These are phyloP conservation scores for Leptopilina myrica DNA, from an alignment of 2,888 invertebrate species.

Conservation along the genomic window DNA sequence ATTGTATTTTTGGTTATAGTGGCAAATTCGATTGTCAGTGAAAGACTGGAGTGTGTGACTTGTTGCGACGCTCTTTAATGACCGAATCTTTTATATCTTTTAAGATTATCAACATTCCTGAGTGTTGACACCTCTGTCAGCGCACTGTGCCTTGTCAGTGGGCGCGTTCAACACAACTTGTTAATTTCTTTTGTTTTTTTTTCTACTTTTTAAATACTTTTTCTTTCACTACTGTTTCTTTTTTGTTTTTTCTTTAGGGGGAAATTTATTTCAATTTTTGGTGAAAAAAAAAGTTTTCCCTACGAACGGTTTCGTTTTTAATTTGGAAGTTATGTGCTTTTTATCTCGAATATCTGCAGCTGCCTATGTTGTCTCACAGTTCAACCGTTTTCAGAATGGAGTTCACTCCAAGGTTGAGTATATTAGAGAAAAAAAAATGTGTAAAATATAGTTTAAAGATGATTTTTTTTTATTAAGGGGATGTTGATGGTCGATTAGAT, in stretches of 20 bases:
- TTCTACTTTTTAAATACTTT: slow-evolving; percentile 9
- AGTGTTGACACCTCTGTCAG: slow-evolving; percentile 73
- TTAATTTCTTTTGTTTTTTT: slow-evolving; percentile 5
- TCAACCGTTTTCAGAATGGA: slow-evolving; percentile 26
- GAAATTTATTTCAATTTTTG: too few species aligned
- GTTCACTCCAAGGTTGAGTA: slow-evolving; percentile 34
- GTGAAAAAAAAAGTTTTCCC: too few species aligned
- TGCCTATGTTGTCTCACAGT: slow-evolving; percentile 11
- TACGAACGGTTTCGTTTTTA: too few species aligned
- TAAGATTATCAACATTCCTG: slow-evolving; percentile 71
- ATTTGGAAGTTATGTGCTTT: background rate
- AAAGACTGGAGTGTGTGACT: slow-evolving; percentile 14
- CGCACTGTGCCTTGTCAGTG: slow-evolving; percentile 59
- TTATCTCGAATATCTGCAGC: slow-evolving; percentile 7
- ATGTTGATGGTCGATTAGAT: background rate
- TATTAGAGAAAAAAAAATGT: background rate
- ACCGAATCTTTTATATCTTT: slow-evolving; percentile 56
- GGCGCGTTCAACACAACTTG: slow-evolving; percentile 46
- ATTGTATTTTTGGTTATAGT: background rate
- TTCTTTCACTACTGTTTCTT: slow-evolving; percentile 56
- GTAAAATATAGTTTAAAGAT: background rate
- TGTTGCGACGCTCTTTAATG: background rate
- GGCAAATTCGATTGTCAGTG: slow-evolving; percentile 2
- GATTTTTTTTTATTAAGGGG: too few species aligned
- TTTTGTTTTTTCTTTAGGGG: too few species aligned